Percentiles rank a stretch among this genome's conserved stretches.
Evolutionary conservation across 2,797 vertebrate species (phyloP).

Genomic region (Sternarchorhynchus goeldii): DNA sequence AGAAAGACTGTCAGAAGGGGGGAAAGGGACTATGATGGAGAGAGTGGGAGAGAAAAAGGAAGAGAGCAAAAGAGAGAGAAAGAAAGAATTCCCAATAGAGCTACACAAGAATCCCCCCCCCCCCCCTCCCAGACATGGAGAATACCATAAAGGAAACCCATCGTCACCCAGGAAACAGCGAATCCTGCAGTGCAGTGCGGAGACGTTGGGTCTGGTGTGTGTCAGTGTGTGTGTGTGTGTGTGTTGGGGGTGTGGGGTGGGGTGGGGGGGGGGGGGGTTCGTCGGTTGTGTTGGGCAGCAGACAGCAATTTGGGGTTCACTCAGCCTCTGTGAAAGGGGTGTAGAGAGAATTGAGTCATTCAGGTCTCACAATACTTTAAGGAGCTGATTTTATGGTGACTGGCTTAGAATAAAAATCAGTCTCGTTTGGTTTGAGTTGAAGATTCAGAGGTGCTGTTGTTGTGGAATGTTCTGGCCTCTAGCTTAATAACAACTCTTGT

Average conservation of each 20-base stretch:
- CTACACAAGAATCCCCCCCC: conserved; percentile 6
- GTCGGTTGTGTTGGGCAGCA: conserved; percentile 41
- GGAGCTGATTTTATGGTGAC: conserved; percentile 9
- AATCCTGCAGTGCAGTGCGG: conserved; percentile 20
- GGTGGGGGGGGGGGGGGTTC: neutral
- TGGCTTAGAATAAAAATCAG: neutral
- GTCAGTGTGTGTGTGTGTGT: neutral
- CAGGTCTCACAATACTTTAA: neutral
- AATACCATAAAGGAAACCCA: conserved; percentile 37
- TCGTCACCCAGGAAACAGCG: conserved; percentile 37
- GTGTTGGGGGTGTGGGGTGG: too few species aligned
- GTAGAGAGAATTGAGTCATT: conserved; percentile 25
- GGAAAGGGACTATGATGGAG: too few species aligned
- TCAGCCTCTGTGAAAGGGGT: conserved; percentile 14
- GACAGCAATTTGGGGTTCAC: conserved; percentile 40
- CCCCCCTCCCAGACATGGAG: conserved; percentile 19
- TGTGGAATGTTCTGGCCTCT: neutral
- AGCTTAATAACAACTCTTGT: neutral
- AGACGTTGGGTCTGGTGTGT: conserved; percentile 24
- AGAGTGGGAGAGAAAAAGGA: conserved; percentile 5
- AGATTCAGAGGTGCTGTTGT: neutral
- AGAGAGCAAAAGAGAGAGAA: conserved; percentile 18
- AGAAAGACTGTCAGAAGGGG: too few species aligned
- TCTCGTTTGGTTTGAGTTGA: neutral
- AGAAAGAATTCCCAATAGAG: conserved; percentile 1